These are phyloP conservation scores for Craniophora ligustri DNA, from an alignment of 2,888 invertebrate genomes.

Conservation along the genomic window DNA sequence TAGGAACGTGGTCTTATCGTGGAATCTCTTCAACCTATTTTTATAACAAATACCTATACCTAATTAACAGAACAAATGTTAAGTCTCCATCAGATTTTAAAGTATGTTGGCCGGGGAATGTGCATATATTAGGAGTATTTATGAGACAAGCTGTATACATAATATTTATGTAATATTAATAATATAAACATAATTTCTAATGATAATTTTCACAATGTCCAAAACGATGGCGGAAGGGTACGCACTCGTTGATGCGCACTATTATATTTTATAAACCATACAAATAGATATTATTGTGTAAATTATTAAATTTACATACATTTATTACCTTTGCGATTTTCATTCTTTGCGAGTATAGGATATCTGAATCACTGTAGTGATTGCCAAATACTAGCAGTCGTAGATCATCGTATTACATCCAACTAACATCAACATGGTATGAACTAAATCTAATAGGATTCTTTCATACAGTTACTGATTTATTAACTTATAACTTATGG, in stretches of 20 bases:
- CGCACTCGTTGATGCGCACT: constrained; percentile 84
- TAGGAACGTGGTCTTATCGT: constrained; percentile 5
- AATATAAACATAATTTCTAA: constrained; percentile 46
- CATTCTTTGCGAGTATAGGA: not conserved
- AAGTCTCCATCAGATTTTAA: constrained; percentile 12
- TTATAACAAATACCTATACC: constrained; percentile 6
- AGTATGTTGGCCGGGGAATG: constrained; percentile 59
- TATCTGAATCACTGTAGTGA: no score
- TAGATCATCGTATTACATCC: no score
- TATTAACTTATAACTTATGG: no score
- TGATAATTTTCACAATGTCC: constrained; percentile 88
- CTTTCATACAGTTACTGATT: no score
- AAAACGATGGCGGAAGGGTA: constrained; percentile 85
- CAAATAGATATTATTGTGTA: constrained; percentile 1
- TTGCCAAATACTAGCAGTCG: no score
- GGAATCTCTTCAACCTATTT: constrained; percentile 19
- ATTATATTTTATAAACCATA: constrained; percentile 19
- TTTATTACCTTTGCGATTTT: not conserved
- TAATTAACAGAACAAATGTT: not conserved
- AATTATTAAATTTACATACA: constrained; percentile 5
- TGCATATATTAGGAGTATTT: constrained; percentile 52
- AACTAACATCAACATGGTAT: not conserved
- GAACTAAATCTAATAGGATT: no score
- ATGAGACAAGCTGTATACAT: constrained; percentile 24
- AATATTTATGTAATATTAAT: constrained; percentile 6